These are phyloP conservation scores for Myotis pilosus DNA, from an alignment of 2,797 vertebrate species.

Conservation along the genomic window DNA sequence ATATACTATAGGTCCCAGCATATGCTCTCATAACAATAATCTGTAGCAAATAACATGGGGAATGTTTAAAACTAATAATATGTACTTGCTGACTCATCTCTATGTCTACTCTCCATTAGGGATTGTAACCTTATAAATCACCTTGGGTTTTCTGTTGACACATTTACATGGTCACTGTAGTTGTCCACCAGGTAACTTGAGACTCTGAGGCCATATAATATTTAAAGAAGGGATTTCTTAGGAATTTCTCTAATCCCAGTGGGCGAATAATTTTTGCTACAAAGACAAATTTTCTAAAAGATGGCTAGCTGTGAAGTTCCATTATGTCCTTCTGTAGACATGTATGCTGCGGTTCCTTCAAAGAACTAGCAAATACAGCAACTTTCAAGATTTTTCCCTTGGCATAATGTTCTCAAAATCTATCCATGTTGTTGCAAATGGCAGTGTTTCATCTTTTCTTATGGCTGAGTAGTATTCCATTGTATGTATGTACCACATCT, in stretches of 20 bases:
- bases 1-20: not conserved
- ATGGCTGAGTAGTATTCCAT: not conserved
- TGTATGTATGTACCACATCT: not conserved
- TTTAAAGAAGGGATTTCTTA: not conserved
- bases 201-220: not conserved
- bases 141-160: not conserved
- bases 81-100: not conserved
- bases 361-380: not conserved
- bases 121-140: not conserved
- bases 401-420: not conserved
- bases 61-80: not conserved
- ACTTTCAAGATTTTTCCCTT: not conserved
- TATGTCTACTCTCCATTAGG: not conserved
- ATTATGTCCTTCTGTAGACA: no score
- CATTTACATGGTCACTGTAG: not conserved
- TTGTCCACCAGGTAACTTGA: not conserved
- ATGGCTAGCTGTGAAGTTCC: not conserved
- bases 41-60: not conserved
- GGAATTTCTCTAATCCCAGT: not conserved
- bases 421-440: not conserved
- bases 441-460: not conserved
- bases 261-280: conserved; percentile 16
- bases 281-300: conserved; percentile 21
- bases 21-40: not conserved
- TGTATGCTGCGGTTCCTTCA: not conserved